These are phyloP conservation scores for Oryzias melastigma DNA, from an alignment of 2,113 vertebrate genomes.

Conservation along the genomic window DNA sequence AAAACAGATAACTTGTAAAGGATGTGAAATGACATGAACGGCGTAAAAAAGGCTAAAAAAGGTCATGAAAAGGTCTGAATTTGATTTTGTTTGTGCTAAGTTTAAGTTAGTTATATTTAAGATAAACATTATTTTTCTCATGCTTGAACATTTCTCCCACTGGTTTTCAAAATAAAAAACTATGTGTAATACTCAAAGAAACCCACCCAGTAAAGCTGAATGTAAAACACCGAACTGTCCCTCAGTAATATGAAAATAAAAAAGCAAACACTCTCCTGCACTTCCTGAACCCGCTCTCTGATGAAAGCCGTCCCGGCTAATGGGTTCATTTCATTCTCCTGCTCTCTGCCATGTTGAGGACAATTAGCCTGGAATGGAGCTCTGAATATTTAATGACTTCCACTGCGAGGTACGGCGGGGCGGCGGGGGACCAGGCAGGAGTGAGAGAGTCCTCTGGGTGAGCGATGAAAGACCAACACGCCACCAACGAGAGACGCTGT, in stretches of 20 bases:
- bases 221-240: too few species aligned
- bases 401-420: constrained; percentile 53
- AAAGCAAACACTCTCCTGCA: constrained; percentile 25
- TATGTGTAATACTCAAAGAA: too few species aligned
- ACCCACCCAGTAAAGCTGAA: too few species aligned
- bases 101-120: too few species aligned
- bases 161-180: too few species aligned
- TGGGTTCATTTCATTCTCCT: constrained; percentile 80
- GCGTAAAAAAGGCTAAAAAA: too few species aligned
- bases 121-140: too few species aligned
- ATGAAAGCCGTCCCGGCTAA: constrained; percentile 66
- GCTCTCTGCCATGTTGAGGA: constrained; percentile 76
- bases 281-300: constrained; percentile 38
- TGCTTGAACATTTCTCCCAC: too few species aligned
- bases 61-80: too few species aligned
- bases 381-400: constrained; percentile 80
- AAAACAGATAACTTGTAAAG: too few species aligned
- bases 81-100: too few species aligned
- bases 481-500: background rate
- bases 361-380: constrained; percentile 79
- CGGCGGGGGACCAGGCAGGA: constrained; percentile 10
- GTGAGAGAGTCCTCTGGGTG: constrained; percentile 13
- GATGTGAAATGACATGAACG: too few species aligned
- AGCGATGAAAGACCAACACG: background rate
- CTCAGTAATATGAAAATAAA: background rate